These are phyloP conservation scores for Hippotragus niger DNA, from an alignment of 2,113 vertebrate species.

Conservation along the genomic window DNA sequence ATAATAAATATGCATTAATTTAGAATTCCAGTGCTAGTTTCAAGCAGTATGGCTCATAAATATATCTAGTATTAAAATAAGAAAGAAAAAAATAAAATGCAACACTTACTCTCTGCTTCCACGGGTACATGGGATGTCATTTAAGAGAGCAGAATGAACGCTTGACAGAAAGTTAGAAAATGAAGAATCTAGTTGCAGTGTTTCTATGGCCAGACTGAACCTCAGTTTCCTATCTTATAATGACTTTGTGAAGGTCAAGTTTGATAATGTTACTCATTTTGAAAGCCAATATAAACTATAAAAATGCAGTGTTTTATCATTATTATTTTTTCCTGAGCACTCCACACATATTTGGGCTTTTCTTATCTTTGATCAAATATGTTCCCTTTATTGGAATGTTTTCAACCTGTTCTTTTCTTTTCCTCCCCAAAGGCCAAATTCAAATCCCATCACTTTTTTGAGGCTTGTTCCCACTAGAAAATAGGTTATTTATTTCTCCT, in stretches of 20 bases:
- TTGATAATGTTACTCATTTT: background rate
- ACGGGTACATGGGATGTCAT: background rate
- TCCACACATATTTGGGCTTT: background rate
- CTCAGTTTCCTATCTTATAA: background rate
- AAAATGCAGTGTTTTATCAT: background rate
- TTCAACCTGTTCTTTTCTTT: background rate
- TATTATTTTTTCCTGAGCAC: background rate
- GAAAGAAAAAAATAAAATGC: background rate
- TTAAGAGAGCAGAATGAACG: background rate
- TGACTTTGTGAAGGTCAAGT: background rate
- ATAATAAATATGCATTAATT: background rate
- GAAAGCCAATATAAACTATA: background rate
- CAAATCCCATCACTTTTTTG: slow-evolving; percentile 49
- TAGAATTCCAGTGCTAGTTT: background rate
- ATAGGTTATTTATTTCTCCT: slow-evolving; percentile 55
- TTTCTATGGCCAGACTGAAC: background rate
- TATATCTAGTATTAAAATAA: background rate
- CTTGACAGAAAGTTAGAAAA: background rate
- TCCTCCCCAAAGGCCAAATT: slow-evolving; percentile 21
- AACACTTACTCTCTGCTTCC: background rate
- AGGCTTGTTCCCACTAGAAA: background rate
- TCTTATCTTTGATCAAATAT: slow-evolving; percentile 45
- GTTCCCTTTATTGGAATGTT: slow-evolving; percentile 25
- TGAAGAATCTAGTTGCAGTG: background rate
- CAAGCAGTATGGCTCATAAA: background rate